Evolutionary conservation across 2,888 invertebrate genomes (phyloP).

Genomic region (Adelphocoris suturalis): DNA sequence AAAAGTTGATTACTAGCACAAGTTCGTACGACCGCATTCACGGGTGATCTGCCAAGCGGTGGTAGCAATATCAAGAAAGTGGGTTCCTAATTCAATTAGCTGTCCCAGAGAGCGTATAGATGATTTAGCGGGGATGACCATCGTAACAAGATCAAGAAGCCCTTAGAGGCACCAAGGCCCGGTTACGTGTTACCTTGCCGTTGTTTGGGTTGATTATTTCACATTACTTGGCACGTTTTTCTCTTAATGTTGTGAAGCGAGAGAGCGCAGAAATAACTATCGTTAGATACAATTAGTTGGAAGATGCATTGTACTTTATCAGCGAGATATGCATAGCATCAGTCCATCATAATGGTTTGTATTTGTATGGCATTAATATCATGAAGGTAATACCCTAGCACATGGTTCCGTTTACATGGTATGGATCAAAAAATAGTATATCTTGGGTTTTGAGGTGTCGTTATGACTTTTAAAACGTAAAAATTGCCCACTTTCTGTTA

Average conservation of each 20-base stretch:
- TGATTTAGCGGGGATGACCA: neutral
- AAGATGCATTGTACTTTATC: too few relatives aligned
- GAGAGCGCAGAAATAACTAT: too few relatives aligned
- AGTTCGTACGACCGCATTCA: conserved; percentile 35
- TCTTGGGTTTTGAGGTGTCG: too few relatives aligned
- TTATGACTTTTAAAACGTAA: too few relatives aligned
- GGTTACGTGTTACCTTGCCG: conserved; percentile 53
- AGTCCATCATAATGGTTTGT: too few relatives aligned
- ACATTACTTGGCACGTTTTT: conserved; percentile 61
- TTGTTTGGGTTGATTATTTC: conserved; percentile 34
- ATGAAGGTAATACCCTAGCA: too few relatives aligned
- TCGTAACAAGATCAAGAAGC: conserved; percentile 66
- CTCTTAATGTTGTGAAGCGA: neutral
- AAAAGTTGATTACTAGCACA: neutral
- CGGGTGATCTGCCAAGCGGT: conserved; percentile 11
- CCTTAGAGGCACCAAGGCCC: conserved; percentile 43
- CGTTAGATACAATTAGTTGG: too few relatives aligned
- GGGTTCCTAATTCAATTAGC: conserved; percentile 36
- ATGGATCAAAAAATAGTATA: too few relatives aligned
- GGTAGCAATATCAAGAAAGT: neutral
- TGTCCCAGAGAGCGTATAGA: neutral
- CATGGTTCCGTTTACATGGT: too few relatives aligned
- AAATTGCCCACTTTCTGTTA: too few relatives aligned
- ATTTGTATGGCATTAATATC: too few relatives aligned
- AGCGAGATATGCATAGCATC: too few relatives aligned